Base-by-base conservation (phyloP, 2,888 invertebrate genomes). In the Ischnura elegans region DNA sequence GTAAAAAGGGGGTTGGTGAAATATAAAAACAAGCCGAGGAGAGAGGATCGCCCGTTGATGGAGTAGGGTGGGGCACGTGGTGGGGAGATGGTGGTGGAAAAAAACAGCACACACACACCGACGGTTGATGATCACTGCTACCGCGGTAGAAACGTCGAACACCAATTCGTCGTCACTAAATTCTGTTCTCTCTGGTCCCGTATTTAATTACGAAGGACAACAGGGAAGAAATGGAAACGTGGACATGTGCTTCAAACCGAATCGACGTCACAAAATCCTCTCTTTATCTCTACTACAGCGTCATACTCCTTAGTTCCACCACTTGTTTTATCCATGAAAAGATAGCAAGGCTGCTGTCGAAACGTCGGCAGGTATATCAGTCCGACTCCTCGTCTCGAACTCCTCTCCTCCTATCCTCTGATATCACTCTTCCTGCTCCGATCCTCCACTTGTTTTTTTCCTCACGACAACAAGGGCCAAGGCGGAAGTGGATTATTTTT, bases 401-500 rank as follows among this genome's bases (percentile, higher is more conserved):
- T 51, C 51, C 19, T 51, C 51, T 51, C 51, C 51, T 5, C 47
- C 51, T 51, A 51, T 51, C 51, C 19, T 51, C 19, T 19, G 10
- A 10, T 10, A 10, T 19, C 51, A 25, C 61, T 61, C 61, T 61
- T 61, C 61, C 25, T 61, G 5, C 25, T 61, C 61, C 19, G n/a
- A 25, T 61, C n/a, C n/a, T 4, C n/a, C 19, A 19, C 61, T n/a
- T 13, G 8, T 61, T 61, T 61, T 61, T 61, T 61, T 61, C n/a
- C n/a, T 4, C 25, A 61, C 61, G n/a, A 25, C 61, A n/a, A 10
- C 5, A n/a, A 3, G 61, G 6, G n/a, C 61, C n/a, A 25, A n/a
- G n/a, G 76, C 76, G 76, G 76, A 76, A 76, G 76, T 10, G 51
- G n/a, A n/a, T n/a, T n/a, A n/a, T n/a, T n/a, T 51, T 51, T 51